Evolutionary conservation across 2,113 vertebrate species (phyloP), one percentile per base, ranked within the genome.

Genomic region (Triplophysa rosa): DNA sequence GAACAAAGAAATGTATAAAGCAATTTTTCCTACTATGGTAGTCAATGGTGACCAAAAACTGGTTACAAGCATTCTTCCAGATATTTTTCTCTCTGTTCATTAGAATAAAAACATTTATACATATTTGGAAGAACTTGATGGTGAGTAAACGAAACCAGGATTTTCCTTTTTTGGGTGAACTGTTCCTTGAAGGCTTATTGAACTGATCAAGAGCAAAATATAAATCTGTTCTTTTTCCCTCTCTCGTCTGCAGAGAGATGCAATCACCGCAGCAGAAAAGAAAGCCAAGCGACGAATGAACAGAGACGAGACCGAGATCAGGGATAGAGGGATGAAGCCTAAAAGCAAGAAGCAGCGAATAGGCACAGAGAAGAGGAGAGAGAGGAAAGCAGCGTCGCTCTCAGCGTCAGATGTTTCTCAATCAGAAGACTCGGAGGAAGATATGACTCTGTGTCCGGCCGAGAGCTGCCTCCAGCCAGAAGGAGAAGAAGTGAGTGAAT

Each of bases 391-490:
- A 62, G 81, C 94, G 72, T 11, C 95, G 0, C 90, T 89, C 73
- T 11, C 95, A 0, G 91, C 89, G 47, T 93, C 95, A 3, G 95
- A 98, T 65, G 81, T 87, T 69, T 95, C 95, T 0, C 95, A 94
- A 80, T 97, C 96, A 0, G 97, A 97, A 11, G 95, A 95, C 87
- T 99, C 97, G 0, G 97, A 96, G 78, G 97, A 96, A 45, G 97
- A 99, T 66, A 94, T 97, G 86, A 95, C 94, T 37, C 85, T 94
- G 84, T 99, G 97, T 89, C 97, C 97, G 0, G 97, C 97, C 17
- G 94, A 92, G 84, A 93, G 91, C 21, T 99, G 97, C 82, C 94
- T 95, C 81, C 94, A 96, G 87, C 97, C 97, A 1, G 96, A 96
- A 90, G 97, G 97, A 78, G 97, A 99, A 29, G 97, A 99, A 96